Evolutionary conservation across 37 sponge, comb jelly and placozoan species (phyloP), one percentile per base, ranked within the genome.

Genomic region (Haliclona indistincta): DNA sequence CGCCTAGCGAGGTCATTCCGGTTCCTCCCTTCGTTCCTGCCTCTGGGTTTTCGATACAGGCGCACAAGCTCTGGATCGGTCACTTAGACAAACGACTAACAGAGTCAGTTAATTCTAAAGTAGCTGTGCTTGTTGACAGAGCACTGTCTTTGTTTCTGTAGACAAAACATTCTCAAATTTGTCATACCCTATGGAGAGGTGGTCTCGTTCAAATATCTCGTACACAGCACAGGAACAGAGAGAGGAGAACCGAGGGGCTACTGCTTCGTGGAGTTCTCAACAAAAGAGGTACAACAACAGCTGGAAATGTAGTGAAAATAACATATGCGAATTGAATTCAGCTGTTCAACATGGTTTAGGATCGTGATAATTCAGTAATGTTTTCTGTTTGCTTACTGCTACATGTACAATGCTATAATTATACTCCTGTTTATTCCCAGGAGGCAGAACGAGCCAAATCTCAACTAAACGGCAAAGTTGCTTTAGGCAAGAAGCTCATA

Each of bases 21-120:
- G 36, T 91, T 1, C 92, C 92, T 1, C 87, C 92, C 26, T 22
- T 73, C 35, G 61, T 54, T 30, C 92, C 92, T 23, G 40, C 62
- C 13, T 70, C 73, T 37, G 92, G 92, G 2, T 37, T 90, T 20
- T 79, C 92, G 28, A 82, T 91, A 66, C 87, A 73, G 22, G 83
- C 87, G 25, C 92, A 91, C 71, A 91, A 91, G 51, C 67, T 91
- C 22, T 91, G 92, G 92, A 77, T 91, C 54, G 92, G 92, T 6
- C 82, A 91, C 30, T 63, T 91, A 17, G 92, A 91, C 75, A 91
- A 86, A 54, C 69, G 92, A 25, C 74, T 91, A n/a, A 81, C 86
- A 7, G 70, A 78, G 92, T 91, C 54, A 78, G 87, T 41, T 68
- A 35, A 68, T 68, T 43, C 2, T 68, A 43, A 13, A 39, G 47